These are phyloP conservation scores for Papilio elwesi DNA, from an alignment of 2,888 invertebrate genomes.

Conservation along the genomic window DNA sequence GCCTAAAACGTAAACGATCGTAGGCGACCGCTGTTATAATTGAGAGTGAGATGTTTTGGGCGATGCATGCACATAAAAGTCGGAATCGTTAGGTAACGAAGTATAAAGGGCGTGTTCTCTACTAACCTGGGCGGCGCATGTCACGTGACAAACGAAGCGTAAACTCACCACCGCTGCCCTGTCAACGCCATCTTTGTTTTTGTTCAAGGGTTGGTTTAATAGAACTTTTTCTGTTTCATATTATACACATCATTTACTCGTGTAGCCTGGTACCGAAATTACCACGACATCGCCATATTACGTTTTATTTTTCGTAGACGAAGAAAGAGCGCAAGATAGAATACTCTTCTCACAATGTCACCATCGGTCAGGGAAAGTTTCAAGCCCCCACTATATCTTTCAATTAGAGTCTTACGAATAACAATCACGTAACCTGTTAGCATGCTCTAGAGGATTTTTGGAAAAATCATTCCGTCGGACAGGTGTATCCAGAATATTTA, in stretches of 20 bases:
- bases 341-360: no score
- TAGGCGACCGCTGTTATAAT: constrained; percentile 44
- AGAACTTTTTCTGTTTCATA: constrained; percentile 41
- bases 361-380: no score
- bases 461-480: no score
- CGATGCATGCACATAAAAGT: constrained; percentile 54
- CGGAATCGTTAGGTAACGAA: constrained; percentile 65
- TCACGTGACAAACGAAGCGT: constrained; percentile 70
- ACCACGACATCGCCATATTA: not conserved
- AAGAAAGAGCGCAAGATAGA: not conserved
- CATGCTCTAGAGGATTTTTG: no score
- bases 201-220: constrained; percentile 58
- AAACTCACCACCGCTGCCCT: constrained; percentile 66
- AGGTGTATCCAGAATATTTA: no score
- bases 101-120: constrained; percentile 71
- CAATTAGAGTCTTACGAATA: no score
- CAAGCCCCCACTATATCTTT: no score
- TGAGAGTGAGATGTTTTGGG: constrained; percentile 57
- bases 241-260: constrained; percentile 16
- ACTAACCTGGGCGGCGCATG: constrained; percentile 68
- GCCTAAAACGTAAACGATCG: constrained; percentile 46
- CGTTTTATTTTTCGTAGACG: not conserved
- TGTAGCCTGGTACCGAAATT: not conserved
- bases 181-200: constrained; percentile 73
- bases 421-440: no score